These are phyloP conservation scores for Cantharis flavilabris DNA, from an alignment of 2,888 invertebrate genomes.

Conservation along the genomic window DNA sequence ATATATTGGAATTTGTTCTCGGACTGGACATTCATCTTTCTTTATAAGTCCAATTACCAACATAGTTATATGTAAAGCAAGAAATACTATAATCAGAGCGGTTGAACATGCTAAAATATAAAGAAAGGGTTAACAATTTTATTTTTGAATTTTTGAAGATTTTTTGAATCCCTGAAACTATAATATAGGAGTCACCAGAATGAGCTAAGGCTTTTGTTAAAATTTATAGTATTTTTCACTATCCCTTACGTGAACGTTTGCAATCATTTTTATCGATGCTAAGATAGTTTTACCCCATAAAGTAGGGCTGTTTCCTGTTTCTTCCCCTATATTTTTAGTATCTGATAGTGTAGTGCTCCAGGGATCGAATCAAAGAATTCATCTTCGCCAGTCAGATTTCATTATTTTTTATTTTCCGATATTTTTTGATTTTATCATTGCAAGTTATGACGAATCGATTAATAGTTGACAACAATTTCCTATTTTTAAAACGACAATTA, in stretches of 20 bases:
- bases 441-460: neutral
- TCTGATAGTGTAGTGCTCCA: neutral
- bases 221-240: neutral
- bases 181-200: too few species aligned
- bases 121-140: neutral
- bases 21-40: neutral
- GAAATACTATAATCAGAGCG: neutral
- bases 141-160: too few species aligned
- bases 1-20: neutral
- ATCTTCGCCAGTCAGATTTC: neutral
- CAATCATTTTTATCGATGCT: neutral
- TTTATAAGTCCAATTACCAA: neutral
- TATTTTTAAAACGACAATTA: neutral
- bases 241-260: neutral
- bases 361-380: neutral
- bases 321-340: neutral
- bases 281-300: neutral
- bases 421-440: neutral
- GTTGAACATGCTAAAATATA: neutral
- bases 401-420: neutral
- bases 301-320: neutral
- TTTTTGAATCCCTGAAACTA: neutral
- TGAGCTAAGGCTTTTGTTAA: neutral
- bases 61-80: neutral
- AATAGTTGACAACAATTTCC: neutral